Evolutionary conservation across 2,113 vertebrate genomes (phyloP).

Genomic region (Pipra filicauda): DNA sequence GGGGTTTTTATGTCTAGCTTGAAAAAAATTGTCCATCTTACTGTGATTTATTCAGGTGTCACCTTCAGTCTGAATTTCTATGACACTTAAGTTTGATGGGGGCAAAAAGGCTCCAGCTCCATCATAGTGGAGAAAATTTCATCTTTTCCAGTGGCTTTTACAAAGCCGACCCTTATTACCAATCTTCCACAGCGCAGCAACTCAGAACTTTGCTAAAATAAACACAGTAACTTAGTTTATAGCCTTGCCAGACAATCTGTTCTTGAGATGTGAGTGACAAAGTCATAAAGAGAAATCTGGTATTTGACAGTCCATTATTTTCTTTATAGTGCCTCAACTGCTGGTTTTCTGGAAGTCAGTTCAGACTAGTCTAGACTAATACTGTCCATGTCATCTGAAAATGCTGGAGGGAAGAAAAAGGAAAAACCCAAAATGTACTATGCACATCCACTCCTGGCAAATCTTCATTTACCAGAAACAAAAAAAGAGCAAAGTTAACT

Average conservation of each 20-base stretch:
- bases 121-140: not conserved
- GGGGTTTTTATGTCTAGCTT: not conserved
- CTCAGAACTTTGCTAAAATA: not conserved
- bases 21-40: not conserved
- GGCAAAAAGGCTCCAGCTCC: not conserved
- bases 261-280: not conserved
- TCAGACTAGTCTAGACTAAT: not conserved
- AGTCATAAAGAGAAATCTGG: not conserved
- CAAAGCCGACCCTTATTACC: not conserved
- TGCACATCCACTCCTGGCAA: fast-evolving
- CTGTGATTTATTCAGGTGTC: not conserved
- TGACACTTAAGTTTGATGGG: not conserved
- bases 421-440: fast-evolving
- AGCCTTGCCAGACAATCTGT: not conserved
- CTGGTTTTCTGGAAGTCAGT: not conserved
- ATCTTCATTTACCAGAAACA: not conserved
- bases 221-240: not conserved
- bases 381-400: not conserved
- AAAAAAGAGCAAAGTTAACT: not conserved
- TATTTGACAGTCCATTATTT: not conserved
- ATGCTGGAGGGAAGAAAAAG: not conserved
- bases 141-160: not conserved
- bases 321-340: not conserved
- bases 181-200: not conserved
- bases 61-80: not conserved